Evolutionary conservation across 2,888 invertebrate species (phyloP).

Genomic region (Geophilus truncorum): DNA sequence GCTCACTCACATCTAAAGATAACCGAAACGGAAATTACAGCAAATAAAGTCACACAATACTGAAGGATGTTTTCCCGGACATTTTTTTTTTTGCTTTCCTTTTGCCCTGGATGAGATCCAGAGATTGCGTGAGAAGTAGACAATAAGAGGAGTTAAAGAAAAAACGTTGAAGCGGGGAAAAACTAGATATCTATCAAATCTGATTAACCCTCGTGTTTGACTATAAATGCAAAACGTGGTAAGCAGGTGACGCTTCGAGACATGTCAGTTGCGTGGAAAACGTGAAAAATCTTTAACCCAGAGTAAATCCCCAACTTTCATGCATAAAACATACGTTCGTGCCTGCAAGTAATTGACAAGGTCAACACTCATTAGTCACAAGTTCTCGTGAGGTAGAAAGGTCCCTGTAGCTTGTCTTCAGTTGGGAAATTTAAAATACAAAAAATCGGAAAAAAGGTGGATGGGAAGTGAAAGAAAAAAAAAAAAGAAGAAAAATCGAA

Average conservation of each 20-base stretch:
- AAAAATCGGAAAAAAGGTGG: background rate
- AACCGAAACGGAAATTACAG: background rate
- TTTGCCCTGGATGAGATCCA: background rate
- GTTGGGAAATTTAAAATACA: background rate
- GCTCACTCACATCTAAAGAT: background rate
- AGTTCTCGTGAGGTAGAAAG: constrained; percentile 5
- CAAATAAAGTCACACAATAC: background rate
- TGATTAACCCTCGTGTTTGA: background rate
- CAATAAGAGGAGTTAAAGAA: background rate
- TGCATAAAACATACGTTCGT: background rate
- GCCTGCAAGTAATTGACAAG: constrained; percentile 16
- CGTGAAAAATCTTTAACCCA: background rate
- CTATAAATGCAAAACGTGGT: background rate
- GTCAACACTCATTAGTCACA: constrained; percentile 16
- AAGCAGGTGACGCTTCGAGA: background rate
- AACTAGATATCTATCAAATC: background rate
- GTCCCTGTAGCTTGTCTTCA: too few relatives aligned
- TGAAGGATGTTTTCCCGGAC: constrained; percentile 10
- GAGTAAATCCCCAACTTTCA: background rate
- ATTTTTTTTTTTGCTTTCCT: background rate
- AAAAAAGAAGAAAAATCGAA: too few relatives aligned
- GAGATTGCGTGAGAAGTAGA: background rate
- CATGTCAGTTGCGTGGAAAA: background rate
- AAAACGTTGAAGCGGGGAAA: background rate
- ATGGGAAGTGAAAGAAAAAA: too few relatives aligned